A percentile compares a stretch with the other conserved stretches of the same genome.
These are phyloP conservation scores for Dicerorhinus sumatrensis DNA, from an alignment of 2,113 vertebrate species.

Conservation along the genomic window DNA sequence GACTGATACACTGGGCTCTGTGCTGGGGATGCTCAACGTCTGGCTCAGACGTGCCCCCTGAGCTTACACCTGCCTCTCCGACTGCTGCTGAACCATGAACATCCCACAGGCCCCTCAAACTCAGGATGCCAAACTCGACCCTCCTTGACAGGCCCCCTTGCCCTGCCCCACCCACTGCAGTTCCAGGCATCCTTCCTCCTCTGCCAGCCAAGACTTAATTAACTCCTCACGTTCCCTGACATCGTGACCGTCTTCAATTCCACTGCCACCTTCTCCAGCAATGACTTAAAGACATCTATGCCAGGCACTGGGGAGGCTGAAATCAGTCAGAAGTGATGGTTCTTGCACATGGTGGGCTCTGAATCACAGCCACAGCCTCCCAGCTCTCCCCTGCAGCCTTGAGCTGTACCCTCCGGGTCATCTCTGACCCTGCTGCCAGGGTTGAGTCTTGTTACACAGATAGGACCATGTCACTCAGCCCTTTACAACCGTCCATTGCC, in stretches of 20 bases:
- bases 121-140: background rate
- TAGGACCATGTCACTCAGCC: background rate
- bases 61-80: background rate
- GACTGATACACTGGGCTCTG: background rate
- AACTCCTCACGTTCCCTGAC: background rate
- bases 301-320: background rate
- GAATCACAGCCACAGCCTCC: background rate
- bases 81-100: background rate
- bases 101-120: background rate
- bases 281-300: background rate
- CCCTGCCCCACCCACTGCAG: background rate
- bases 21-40: no score
- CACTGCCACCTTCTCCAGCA: background rate
- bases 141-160: background rate
- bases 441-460: background rate
- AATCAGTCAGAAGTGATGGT: background rate
- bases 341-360: background rate
- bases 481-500: background rate
- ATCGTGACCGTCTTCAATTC: background rate
- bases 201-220: background rate
- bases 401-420: rapidly evolving
- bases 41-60: no score
- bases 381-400: no score
- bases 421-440: background rate
- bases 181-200: background rate